phyloP scores from a whole-genome alignment of 1,140 invertebrate species.

The Euborellia annulipes region DNA sequence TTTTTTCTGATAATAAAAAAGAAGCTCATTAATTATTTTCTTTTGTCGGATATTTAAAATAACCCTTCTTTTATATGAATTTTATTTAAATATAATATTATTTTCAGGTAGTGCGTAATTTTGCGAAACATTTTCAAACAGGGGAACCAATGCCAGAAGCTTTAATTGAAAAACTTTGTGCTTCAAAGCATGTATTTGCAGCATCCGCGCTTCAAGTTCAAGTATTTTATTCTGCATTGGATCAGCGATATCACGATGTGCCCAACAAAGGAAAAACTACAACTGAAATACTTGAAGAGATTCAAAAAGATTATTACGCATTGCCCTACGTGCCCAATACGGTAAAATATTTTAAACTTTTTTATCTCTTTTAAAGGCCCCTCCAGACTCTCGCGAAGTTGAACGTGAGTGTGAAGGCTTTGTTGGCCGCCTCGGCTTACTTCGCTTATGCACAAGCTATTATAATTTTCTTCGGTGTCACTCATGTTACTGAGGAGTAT shows the following conservation, averaged over 20 bases:
- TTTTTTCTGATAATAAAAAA: no score
- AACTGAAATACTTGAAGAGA: slow-evolving; percentile 61
- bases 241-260: slow-evolving; percentile 74
- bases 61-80: not conserved
- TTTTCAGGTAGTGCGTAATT: slow-evolving; percentile 58
- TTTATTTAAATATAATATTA: no score
- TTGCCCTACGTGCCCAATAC: slow-evolving; percentile 78
- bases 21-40: no score
- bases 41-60: not conserved
- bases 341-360: no score
- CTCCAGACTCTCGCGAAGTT: no score
- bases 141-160: slow-evolving; percentile 63
- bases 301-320: slow-evolving; percentile 72
- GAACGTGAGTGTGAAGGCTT: no score
- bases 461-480: no score
- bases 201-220: slow-evolving; percentile 87
- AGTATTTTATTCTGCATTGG: slow-evolving; percentile 74
- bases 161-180: slow-evolving; percentile 60
- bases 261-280: slow-evolving; percentile 38
- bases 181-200: slow-evolving; percentile 69
- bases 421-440: no score
- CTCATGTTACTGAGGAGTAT: no score
- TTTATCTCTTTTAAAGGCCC: no score
- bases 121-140: slow-evolving; percentile 85
- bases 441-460: no score